phyloP scores from a whole-genome alignment of 2,888 invertebrate species.

The Drosophila colorata region DNA sequence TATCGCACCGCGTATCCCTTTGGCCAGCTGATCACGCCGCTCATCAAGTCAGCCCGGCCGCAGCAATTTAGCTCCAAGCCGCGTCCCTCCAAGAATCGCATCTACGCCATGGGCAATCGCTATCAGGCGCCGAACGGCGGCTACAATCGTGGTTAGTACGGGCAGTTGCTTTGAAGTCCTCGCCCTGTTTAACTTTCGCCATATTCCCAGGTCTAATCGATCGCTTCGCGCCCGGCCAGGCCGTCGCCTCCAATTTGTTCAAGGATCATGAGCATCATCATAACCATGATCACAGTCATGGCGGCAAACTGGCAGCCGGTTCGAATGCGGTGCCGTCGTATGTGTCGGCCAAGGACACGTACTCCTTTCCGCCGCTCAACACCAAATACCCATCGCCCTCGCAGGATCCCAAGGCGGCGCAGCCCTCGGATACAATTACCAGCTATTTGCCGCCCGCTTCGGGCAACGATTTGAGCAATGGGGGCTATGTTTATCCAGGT shows the following conservation, averaged over 20 bases:
- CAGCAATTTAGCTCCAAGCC: slow-evolving; percentile 32
- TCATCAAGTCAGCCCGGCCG: slow-evolving; percentile 63
- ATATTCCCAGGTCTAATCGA: slow-evolving; percentile 75
- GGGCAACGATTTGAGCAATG: slow-evolving; percentile 64
- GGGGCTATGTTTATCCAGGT: slow-evolving; percentile 61
- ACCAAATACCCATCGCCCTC: slow-evolving; percentile 81
- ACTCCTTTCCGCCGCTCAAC: slow-evolving; percentile 84
- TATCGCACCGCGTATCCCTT: slow-evolving; percentile 82
- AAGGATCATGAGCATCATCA: slow-evolving; percentile 59
- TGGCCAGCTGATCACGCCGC: slow-evolving; percentile 81
- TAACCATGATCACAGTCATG: slow-evolving; percentile 55
- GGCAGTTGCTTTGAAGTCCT: slow-evolving; percentile 30
- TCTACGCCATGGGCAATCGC: slow-evolving; percentile 47
- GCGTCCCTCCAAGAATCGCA: slow-evolving; percentile 39
- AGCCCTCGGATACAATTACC: slow-evolving; percentile 73
- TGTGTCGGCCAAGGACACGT: slow-evolving; percentile 77
- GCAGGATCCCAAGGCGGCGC: slow-evolving; percentile 71
- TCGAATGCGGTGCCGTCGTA: slow-evolving; percentile 74
- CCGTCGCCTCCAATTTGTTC: slow-evolving; percentile 75
- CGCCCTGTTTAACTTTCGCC: neutral
- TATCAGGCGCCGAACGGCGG: slow-evolving; percentile 26
- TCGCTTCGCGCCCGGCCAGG: slow-evolving; percentile 84
- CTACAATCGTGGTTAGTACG: slow-evolving; percentile 67
- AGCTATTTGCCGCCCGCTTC: slow-evolving; percentile 84
- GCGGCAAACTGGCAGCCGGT: slow-evolving; percentile 61